Base-by-base conservation (phyloP, 2,888 invertebrate species). In the Apeira syringaria region DNA sequence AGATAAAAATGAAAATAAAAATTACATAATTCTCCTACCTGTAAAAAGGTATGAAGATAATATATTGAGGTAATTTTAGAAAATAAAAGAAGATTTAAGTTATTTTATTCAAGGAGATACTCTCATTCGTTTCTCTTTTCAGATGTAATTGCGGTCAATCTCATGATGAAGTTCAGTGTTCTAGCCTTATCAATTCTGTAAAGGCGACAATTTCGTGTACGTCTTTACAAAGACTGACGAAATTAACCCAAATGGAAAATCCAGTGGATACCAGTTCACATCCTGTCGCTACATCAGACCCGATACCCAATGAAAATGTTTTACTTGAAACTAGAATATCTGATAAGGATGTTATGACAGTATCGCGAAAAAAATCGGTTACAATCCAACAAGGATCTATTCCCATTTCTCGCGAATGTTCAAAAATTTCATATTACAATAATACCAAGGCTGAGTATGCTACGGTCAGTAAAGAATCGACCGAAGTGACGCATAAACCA, bases 1-100 rank as follows among this genome's bases (percentile, higher is more conserved):
- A 17, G 44, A 53, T 12, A 36, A 39, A 13, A 53, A 47, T 31
- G 38, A 48, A 6, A 58, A 46, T n/a, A 61, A 55, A 45, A 61
- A 56, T 5, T 61, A 59, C 37, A 38, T 62, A 2, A 45, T 69
- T 10, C 36, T 70, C 31, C 12, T 68, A 28, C 54, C 60, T 9
- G 50, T 41, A 8, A 39, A 53, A 7, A 47, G 47, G 5, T 24
- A 29, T 18, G 34, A 51, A 12, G 47, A 48, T 3, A 28, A 31
- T 9, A 15, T 5, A 6, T 34, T 36, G 18, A 41, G 49, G 51
- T 54, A 33, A 37, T 28, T 11, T 13, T 9, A 2, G 5, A 18
- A 1, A 20, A 20, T 20, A 20, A 7, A 2, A 7, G 7, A 7
- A 7, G n/a, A n/a, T n/a, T n/a, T n/a, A n/a, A n/a, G n/a, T n/a